These are phyloP conservation scores for Lasius platythorax DNA, from an alignment of 2,888 invertebrate species.

Conservation along the genomic window DNA sequence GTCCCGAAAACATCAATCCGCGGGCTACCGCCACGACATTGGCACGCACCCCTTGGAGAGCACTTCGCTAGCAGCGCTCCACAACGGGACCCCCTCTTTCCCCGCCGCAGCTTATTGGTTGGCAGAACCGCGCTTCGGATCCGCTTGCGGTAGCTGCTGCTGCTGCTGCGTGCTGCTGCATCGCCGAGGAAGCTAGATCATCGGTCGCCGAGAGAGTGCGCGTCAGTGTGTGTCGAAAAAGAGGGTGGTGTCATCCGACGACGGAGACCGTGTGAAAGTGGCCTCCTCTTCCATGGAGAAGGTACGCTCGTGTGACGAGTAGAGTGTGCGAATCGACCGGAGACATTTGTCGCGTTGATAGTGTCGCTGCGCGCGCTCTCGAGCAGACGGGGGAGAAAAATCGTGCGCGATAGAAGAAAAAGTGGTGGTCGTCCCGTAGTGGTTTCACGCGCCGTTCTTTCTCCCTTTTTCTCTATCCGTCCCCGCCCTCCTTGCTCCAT, in stretches of 20 bases:
- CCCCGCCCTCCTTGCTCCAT: background rate
- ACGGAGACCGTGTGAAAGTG: background rate
- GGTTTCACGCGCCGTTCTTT: conserved; percentile 29
- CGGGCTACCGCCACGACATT: conserved; percentile 11
- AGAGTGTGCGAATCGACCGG: conserved; percentile 2
- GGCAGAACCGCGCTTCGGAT: conserved; percentile 68
- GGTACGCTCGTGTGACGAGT: background rate
- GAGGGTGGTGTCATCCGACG: conserved; percentile 27
- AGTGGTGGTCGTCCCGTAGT: background rate
- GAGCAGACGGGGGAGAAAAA: background rate
- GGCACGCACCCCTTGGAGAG: conserved; percentile 57
- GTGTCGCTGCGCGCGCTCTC: conserved; percentile 12
- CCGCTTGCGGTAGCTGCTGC: conserved; percentile 42
- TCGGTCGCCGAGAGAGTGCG: conserved; percentile 52
- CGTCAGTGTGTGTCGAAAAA: conserved; percentile 35
- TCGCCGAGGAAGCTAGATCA: conserved; percentile 52
- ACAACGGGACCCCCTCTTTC: conserved; percentile 51
- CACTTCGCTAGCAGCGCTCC: conserved; percentile 41
- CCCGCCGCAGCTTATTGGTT: conserved; percentile 69
- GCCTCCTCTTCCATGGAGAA: background rate
- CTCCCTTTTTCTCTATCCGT: conserved; percentile 26
- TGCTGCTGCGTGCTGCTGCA: conserved; percentile 44
- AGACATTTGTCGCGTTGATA: background rate
- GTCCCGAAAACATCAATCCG: conserved; percentile 81
- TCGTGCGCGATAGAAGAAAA: background rate